Evolutionary conservation across 2,113 vertebrate genomes (phyloP), one percentile per base, ranked within the genome.

Genomic region (Thomomys bottae): DNA sequence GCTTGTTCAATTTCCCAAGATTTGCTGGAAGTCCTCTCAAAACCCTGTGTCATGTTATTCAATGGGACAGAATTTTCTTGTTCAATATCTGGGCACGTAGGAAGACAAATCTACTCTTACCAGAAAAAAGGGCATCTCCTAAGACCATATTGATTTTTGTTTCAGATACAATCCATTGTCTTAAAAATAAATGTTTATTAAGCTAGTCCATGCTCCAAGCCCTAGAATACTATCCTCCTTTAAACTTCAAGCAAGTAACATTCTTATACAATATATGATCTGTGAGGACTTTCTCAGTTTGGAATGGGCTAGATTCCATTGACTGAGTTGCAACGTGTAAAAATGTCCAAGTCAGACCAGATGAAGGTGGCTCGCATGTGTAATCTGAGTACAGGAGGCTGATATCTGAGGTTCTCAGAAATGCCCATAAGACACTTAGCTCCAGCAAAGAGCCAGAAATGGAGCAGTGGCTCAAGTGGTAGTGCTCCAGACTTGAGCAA

Each of bases 1-100:
- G 87, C 82, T 89, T 70, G 73, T 93, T 97, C 85, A 83, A 73
- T 96, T 96, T 91, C 54, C 86, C 66, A 64, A 95, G 85, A 54
- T 90, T 96, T 95, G 94, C 93, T 93, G 86, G 85, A 96, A 94
- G 84, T 94, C 57, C 26, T 94, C 90, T 79, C 34, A 8, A 85
- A 87, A 84, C 94, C 45, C 28, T 67, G 24, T 54, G 86, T 89
- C 86, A 57, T 5, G 28, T 84, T 38, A 73, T 61, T 81, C 32
- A 36, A 11, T 17, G 73, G 72, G 49, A 71, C 36, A 71, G 64
- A 84, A 87, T 78, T 40, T 24, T 90, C 54, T 89, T 80, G 34
- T 71, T 84, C 59, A 76, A 9, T 68, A 75, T 88, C 23, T 82
- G 59, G 76, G 72, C 30, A 59, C 49, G 61, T 76, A 87, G 59